A percentile compares a stretch with the other conserved stretches of the same genome.
These are phyloP conservation scores for Ictidomys tridecemlineatus DNA, from an alignment of 2,113 vertebrate genomes.

Conservation along the genomic window DNA sequence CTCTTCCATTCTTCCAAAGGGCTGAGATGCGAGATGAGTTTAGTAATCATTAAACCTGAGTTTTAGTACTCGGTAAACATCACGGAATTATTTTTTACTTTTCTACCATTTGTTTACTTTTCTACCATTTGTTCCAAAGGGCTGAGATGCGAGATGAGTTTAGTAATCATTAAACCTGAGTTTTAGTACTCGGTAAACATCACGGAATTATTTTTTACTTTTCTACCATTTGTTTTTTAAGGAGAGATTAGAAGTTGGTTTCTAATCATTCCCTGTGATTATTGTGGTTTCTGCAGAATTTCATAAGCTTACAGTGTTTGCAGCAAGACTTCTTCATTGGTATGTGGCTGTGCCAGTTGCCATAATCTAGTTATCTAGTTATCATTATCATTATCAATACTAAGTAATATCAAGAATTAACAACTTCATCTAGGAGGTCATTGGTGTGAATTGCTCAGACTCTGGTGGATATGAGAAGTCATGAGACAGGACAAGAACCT, in stretches of 20 bases:
- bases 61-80: background rate
- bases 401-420: background rate
- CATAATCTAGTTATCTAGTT: background rate
- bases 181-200: background rate
- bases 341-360: background rate
- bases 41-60: background rate
- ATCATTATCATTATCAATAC: background rate
- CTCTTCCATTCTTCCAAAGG: conserved; percentile 38
- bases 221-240: conserved; percentile 44
- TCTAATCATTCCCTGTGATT: background rate
- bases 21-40: background rate
- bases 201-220: conserved; percentile 22
- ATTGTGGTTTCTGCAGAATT: background rate
- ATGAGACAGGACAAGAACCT: background rate
- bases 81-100: conserved; percentile 22
- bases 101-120: no score
- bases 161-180: background rate
- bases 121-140: no score
- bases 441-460: no score
- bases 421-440: background rate
- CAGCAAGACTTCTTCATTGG: background rate
- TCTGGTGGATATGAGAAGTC: background rate
- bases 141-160: background rate
- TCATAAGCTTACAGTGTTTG: background rate
- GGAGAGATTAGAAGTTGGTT: background rate